Conservation (phyloP, 2,797 vertebrate genomes). For the Poeciliopsis presidionis region DNA sequence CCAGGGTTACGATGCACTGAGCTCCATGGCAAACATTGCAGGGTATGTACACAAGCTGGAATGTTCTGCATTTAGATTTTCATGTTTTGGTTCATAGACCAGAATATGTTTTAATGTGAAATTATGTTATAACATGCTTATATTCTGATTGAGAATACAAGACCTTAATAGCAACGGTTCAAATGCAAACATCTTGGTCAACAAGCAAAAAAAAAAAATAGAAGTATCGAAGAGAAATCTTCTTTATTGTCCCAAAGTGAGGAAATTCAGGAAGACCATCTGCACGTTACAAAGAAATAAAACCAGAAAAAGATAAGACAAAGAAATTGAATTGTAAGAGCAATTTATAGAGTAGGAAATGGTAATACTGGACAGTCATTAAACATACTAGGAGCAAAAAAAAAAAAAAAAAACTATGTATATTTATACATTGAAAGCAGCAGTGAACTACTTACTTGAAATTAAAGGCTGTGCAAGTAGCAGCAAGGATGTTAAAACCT, state of each 20-base stretch:
- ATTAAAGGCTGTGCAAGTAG: not conserved
- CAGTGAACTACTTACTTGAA: not conserved
- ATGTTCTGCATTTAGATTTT: not conserved
- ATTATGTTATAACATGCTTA: not conserved
- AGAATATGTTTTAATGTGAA: not conserved
- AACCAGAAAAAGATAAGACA: not conserved
- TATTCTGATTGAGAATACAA: not conserved
- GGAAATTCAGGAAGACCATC: not conserved
- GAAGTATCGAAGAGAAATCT: not conserved
- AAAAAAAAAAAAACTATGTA: not conserved
- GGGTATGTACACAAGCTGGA: constrained; percentile 63
- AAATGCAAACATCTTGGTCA: not conserved
- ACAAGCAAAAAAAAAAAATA: not conserved
- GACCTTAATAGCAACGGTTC: not conserved
- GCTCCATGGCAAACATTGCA: constrained; percentile 86
- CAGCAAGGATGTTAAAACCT: not conserved
- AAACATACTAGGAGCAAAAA: not conserved
- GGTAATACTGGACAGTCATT: not conserved
- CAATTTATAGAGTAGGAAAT: not conserved
- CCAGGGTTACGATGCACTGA: constrained; percentile 85
- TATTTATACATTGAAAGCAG: not conserved
- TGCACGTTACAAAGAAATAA: not conserved
- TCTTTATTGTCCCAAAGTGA: not conserved
- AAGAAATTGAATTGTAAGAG: not conserved
- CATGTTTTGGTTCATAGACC: not conserved